These are phyloP conservation scores for Tenthredo mesomela DNA, from an alignment of 2,888 invertebrate species.

Conservation along the genomic window DNA sequence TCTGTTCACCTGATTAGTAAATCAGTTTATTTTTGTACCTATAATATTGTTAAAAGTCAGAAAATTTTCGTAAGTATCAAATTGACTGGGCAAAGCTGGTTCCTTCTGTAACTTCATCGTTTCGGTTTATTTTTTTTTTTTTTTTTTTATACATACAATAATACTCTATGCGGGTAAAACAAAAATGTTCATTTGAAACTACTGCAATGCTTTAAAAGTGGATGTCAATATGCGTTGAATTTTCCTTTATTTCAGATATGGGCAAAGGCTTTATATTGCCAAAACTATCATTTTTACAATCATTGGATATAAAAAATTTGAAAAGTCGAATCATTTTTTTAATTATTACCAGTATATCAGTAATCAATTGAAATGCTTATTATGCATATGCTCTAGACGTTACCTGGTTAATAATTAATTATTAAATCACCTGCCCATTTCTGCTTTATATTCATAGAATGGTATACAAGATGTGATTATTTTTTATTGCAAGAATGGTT, in stretches of 20 bases:
- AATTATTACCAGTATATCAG: background rate
- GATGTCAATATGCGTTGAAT: background rate
- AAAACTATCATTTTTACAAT: background rate
- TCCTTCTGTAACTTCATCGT: background rate
- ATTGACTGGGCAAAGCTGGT: background rate
- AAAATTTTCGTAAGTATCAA: background rate
- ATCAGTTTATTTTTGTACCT: constrained; percentile 14
- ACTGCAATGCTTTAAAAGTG: background rate
- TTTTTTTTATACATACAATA: no score
- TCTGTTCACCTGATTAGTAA: background rate
- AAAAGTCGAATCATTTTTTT: background rate
- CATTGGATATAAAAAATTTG: background rate
- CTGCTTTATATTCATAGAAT: background rate
- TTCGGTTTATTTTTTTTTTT: background rate
- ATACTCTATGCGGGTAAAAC: background rate
- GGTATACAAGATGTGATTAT: background rate
- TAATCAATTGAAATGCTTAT: background rate
- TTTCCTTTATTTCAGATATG: background rate
- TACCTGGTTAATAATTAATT: background rate
- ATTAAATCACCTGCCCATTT: background rate
- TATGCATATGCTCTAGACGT: background rate
- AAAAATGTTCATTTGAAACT: background rate
- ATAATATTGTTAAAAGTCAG: background rate
- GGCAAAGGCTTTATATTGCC: background rate
- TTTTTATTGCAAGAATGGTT: background rate